phyloP scores from a whole-genome alignment of 2,113 vertebrate species.

The Puma concolor region DNA sequence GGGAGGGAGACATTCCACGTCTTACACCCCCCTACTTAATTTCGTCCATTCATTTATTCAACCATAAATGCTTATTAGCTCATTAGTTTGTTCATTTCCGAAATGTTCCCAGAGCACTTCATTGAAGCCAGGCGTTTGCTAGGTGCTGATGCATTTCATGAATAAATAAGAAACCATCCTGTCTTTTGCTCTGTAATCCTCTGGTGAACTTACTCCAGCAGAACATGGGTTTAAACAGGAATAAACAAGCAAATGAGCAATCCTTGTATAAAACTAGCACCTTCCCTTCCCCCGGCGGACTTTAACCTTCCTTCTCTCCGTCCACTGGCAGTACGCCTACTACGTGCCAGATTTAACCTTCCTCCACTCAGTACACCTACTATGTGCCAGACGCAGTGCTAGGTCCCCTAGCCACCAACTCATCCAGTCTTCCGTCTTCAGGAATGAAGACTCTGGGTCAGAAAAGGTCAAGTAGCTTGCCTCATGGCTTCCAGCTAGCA shows the following conservation, averaged over 20 bases:
- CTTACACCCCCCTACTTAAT: neutral
- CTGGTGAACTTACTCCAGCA: neutral
- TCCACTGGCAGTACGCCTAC: rapidly evolving
- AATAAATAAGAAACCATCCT: neutral
- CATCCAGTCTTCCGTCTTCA: neutral
- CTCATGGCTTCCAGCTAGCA: neutral
- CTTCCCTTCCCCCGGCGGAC: neutral
- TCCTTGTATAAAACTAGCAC: rapidly evolving
- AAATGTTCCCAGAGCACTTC: neutral
- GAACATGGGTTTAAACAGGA: neutral
- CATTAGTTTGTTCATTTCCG: neutral
- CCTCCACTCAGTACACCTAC: neutral
- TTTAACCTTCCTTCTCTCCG: neutral
- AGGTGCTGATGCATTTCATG: neutral
- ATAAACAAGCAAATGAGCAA: rapidly evolving
- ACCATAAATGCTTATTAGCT: neutral
- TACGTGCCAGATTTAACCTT: neutral
- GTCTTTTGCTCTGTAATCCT: rapidly evolving
- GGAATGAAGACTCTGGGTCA: neutral
- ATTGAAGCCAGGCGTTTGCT: neutral
- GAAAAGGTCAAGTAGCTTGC: neutral
- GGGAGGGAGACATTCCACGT: rapidly evolving
- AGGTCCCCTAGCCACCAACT: rapidly evolving
- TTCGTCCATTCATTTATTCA: neutral
- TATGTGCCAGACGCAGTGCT: rapidly evolving